Evolutionary conservation across 2,888 invertebrate species (phyloP), one percentile per base, ranked within the genome.

Genomic region (Folsomia manolachei): DNA sequence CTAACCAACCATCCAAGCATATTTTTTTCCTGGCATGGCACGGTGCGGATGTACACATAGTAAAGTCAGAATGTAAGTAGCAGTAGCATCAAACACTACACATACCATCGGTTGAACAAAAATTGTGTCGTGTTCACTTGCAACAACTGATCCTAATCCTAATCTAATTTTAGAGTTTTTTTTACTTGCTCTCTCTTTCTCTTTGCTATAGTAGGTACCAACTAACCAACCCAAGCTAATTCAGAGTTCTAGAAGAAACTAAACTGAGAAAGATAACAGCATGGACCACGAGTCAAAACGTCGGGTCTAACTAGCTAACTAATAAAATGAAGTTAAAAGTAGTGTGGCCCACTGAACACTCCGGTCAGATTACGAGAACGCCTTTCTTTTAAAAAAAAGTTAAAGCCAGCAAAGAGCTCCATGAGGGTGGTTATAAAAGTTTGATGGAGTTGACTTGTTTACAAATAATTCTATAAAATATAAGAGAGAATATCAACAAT

Each of bases 111-210:
- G 24, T 63, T 63, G 14, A 11, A 63, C 27, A 18, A 9, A 39
- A 64, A 64, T 64, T 64, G 24, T 27, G 26, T 64, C 39, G 27
- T 63, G 63, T 25, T 25, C 26, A 27, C 61, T 39, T 62, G 63
- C 53, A 72, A 67, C 52, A 67, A 70, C 65, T 72, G 70, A 72
- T 72, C 70, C 72, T 72, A 72, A 72, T 72, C 70, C 72, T 72
- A 72, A 72, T 72, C 72, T 72, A 72, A 72, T 72, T 72, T 72
- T 72, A 72, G 72, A 72, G 64, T 69, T 70, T 72, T 70, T 70
- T 62, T 25, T 27, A 24, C 19, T 7, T 4, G 4, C 21, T 56
- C 56, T 56, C 56, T 21, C 21, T 56, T n/a, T n/a, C n/a, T n/a
- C n/a, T n/a, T n/a, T n/a, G n/a, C n/a, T n/a, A n/a, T n/a, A n/a